Base-by-base conservation (phyloP, 2,113 vertebrate species). In the Pollachius pollachius region DNA sequence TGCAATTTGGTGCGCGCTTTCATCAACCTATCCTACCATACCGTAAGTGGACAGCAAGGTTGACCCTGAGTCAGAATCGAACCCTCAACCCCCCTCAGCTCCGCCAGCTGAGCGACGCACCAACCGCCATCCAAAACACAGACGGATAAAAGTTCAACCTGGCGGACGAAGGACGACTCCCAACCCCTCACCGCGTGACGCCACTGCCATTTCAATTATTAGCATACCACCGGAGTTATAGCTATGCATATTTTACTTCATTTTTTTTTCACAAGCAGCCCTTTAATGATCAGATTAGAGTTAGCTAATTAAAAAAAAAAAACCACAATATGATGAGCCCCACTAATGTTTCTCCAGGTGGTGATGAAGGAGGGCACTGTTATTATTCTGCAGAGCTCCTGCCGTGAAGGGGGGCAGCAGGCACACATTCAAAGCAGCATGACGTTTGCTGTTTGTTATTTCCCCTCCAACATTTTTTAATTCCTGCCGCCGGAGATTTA, bases 351-450 rank as follows among this genome's bases (percentile, higher is more conserved):
- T 89, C 92, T 92, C 92, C 90, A 78, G 91, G 92, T 72, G 91
- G 90, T 88, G 87, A 92, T 93, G 91, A 92, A 86, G 87, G 87
- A 88, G 86, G 81, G 82, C 85, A 83, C 88, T 89, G 92, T 93
- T 93, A 93, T 93, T 93, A 91, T 92, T 87, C 89, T 89, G 84
- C 86, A 85, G 87, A 90, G 89, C 92, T 91, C 92, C 91, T 92
- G 92, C 84, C 62, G 92, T 83, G 91, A 85, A 41, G 80, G 90
- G 82, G 85, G 82, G 77, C 81, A 88, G 87, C 81, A 82, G 76
- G 83, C 85, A 88, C 85, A 91, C 90, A 89, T 90, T 91, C 76
- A 90, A 91, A 91, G 84, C 92, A 92, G 92, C 92, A 92, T 89
- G 91, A 90, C 88, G 83, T 88, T 85, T 85, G 74, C 70, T 91